Evolutionary conservation across 2,113 vertebrate species (phyloP), one percentile per base, ranked within the genome.

Genomic region (Labeo catla): DNA sequence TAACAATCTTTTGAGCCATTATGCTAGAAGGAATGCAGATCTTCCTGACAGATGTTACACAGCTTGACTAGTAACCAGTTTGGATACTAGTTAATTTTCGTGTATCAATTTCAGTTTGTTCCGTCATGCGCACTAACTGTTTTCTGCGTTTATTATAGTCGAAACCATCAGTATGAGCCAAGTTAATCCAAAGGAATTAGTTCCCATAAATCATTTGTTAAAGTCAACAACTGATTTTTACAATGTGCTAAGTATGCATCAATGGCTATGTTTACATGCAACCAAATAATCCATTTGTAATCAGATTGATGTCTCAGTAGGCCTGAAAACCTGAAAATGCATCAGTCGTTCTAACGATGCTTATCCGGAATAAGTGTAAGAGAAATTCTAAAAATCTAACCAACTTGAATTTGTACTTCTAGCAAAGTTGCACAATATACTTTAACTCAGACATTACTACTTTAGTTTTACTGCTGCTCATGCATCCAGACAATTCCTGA

Each of bases 171-270:
- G 45, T 47, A n/a, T 11, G 43, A 47, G 70, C 43, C 39, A 76
- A 50, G 23, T 47, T 47, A 47, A 47, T 7, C 8, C 47, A 47
- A 47, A 6, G 6, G 4, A 47, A 8, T 66, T 28, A 23, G 21
- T 28, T 66, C 63, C 16, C 6, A 8, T 66, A 8, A 73, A 73
- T 10, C 13, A 77, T 28, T 57, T 28, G 57, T 78, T 16, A 78
- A 78, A 57, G 76, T 78, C 28, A 78, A 57, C 50, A 54, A 7
- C n/a, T 76, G 6, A n/a, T 73, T 45, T 73, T n/a, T 45, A 12
- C 19, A 11, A 2, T 73, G 39, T 73, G 39, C 19, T 72, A 45
- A 8, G 39, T 72, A 11, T 72, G 39, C 39, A 73, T 73, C 16
- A 73, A 72, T 72, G 10, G 8, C 8, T 72, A 70, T 2, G 19